Evolutionary conservation across 1,140 invertebrate genomes (phyloP), one percentile per base, ranked within the genome.

Genomic region (Euwallacea fornicatus): DNA sequence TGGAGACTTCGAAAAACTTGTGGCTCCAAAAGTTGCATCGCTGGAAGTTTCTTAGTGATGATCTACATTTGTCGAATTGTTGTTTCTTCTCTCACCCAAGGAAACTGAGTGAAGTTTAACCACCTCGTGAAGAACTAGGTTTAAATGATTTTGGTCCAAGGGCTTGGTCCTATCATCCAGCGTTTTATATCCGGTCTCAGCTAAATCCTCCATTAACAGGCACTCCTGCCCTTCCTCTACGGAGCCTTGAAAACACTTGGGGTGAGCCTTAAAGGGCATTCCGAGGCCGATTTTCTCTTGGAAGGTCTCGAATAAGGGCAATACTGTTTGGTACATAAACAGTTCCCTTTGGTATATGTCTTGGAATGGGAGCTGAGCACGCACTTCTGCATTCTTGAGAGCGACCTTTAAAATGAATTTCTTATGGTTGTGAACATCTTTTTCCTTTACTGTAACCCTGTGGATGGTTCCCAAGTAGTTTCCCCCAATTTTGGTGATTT

Each of bases 201-300:
- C 58, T 11, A 74, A n/a, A 21, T 74, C 55, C n/a, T 74, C 69
- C 54, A 74, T 56, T 16, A 74, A 15, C 8, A 74, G 63, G 41
- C 46, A 71, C 44, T 69, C 67, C 33, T 69, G 6, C 6, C 41
- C 41, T 43, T 69, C 47, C 0, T 62, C 46, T 11, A 53, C 2
- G 10, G 44, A 54, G 9, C 21, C 8, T 7, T 42, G 58, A 50
- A 46, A 15, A 7, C 53, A 10, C 41, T 61, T 69, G 21, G 67
- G 16, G n/a, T 42, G 53, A n/a, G 58, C 21, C 13, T 8, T 47
- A 16, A 50, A 59, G 9, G 56, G 56, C 11, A 60, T 42, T 9
- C 8, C 44, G 4, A 69, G 16, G n/a, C 2, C 7, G 7, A 16
- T 2, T 13, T 55, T 47, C 15, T 62, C n/a, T 42, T 69, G 67